Evolutionary conservation across 2,888 invertebrate genomes (phyloP).

Genomic region (Drosophila subquinaria): DNA sequence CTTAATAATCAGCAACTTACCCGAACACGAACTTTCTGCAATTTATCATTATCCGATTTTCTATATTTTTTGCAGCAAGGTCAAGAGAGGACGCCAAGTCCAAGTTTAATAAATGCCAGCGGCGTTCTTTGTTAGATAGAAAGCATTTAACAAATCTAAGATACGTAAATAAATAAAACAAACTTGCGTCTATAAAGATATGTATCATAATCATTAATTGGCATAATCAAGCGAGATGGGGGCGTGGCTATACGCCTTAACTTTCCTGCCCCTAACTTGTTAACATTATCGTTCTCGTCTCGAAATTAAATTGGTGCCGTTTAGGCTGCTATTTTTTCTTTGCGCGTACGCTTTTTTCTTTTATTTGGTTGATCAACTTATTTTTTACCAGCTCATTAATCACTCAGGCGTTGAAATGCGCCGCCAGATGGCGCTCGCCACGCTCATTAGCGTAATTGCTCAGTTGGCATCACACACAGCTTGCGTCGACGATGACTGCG

Average conservation of each 20-base stretch:
- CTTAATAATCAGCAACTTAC: conserved; percentile 29
- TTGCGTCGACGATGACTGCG: conserved; percentile 32
- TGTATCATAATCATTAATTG: conserved; percentile 33
- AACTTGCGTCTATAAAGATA: conserved; percentile 21
- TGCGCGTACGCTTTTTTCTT: conserved; percentile 12
- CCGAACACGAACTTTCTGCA: conserved; percentile 47
- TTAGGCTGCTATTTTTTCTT: conserved; percentile 37
- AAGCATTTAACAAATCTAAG: conserved; percentile 24
- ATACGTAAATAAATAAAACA: conserved; percentile 11
- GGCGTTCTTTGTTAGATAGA: conserved; percentile 29
- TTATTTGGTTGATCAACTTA: conserved; percentile 62
- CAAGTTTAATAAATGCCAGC: conserved; percentile 28
- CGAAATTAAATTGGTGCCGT: conserved; percentile 48
- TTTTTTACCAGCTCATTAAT: conserved; percentile 74
- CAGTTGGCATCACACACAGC: conserved; percentile 44
- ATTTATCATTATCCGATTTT: conserved; percentile 54
- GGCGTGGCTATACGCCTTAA: conserved; percentile 38
- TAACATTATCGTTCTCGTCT: conserved; percentile 55
- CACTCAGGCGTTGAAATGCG: conserved; percentile 78
- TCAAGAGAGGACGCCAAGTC: conserved; percentile 53
- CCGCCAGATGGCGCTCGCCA: conserved; percentile 71
- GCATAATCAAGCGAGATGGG: conserved; percentile 39
- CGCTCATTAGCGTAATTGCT: conserved; percentile 74
- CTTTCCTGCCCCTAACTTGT: conserved; percentile 50
- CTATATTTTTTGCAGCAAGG: conserved; percentile 30